A percentile compares a stretch with the other conserved stretches of the same genome.
phyloP scores from a whole-genome alignment of 1,140 invertebrate genomes.

The Drosophila repletoides region DNA sequence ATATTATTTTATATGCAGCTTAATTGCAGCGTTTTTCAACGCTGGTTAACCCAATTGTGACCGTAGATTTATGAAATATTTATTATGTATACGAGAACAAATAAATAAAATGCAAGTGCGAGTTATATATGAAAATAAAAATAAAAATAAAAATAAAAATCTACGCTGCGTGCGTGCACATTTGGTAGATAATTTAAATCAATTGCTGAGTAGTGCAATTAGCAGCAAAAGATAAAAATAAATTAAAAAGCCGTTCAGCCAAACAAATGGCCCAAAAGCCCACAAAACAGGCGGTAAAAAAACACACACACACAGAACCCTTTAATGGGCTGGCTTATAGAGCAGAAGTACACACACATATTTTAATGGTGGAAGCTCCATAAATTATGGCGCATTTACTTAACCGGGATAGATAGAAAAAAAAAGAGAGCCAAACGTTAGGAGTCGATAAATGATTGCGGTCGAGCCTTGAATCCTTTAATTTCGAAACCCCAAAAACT shows the following conservation, averaged over 20 bases:
- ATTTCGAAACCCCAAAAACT: slow-evolving; percentile 58
- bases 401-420: slow-evolving; percentile 66
- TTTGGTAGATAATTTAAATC: slow-evolving; percentile 77
- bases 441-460: slow-evolving; percentile 76
- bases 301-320: background rate
- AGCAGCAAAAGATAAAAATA: slow-evolving; percentile 75
- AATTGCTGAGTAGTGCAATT: slow-evolving; percentile 79
- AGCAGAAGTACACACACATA: slow-evolving; percentile 37
- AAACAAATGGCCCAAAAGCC: slow-evolving; percentile 67
- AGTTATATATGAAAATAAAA: slow-evolving; percentile 7
- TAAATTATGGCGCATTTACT: slow-evolving; percentile 79
- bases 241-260: slow-evolving; percentile 59
- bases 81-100: slow-evolving; percentile 57
- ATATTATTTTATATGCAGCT: slow-evolving; percentile 54
- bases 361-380: slow-evolving; percentile 64
- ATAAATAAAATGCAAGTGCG: slow-evolving; percentile 19
- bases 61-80: slow-evolving; percentile 77
- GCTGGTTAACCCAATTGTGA: slow-evolving; percentile 68
- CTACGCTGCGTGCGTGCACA: slow-evolving; percentile 24
- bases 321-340: slow-evolving; percentile 30
- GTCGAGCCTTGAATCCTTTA: slow-evolving; percentile 77
- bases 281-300: slow-evolving; percentile 27
- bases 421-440: slow-evolving; percentile 41
- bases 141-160: slow-evolving; percentile 6
- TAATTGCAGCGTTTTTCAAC: slow-evolving; percentile 74